phyloP scores from a whole-genome alignment of 2,113 vertebrate species.

The Mesocricetus auratus region DNA sequence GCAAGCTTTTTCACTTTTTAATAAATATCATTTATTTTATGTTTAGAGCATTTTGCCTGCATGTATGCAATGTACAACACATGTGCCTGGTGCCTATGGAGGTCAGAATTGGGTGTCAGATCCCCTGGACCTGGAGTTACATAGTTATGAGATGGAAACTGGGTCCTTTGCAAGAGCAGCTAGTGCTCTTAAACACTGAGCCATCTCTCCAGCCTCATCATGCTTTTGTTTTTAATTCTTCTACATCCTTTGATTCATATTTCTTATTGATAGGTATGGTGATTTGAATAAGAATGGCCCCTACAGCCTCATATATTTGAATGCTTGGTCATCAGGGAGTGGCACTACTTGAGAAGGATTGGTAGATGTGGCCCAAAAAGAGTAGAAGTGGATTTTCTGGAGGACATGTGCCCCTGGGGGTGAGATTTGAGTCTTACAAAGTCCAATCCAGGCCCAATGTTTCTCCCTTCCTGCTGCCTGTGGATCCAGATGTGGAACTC shows the following conservation, averaged over 20 bases:
- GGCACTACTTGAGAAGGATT: background rate
- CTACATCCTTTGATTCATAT: background rate
- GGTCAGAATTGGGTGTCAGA: background rate
- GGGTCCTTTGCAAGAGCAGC: background rate
- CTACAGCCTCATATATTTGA: background rate
- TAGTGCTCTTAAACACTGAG: background rate
- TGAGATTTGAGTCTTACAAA: background rate
- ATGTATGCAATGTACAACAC: background rate
- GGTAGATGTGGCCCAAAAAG: background rate
- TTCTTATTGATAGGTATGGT: background rate
- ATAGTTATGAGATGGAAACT: background rate
- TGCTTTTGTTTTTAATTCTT: background rate
- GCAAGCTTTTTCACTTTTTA: background rate
- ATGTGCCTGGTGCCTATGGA: background rate
- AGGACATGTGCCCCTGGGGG: background rate
- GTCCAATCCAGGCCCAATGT: background rate
- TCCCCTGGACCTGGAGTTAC: background rate
- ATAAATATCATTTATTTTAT: background rate
- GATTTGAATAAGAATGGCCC: background rate
- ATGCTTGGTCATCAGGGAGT: background rate
- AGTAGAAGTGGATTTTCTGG: background rate
- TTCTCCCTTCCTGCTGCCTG: background rate
- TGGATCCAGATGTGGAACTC: background rate
- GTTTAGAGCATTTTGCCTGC: background rate
- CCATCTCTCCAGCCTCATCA: background rate